These are phyloP conservation scores for Pogonus chalceus DNA, from an alignment of 1,140 invertebrate genomes.

Conservation along the genomic window DNA sequence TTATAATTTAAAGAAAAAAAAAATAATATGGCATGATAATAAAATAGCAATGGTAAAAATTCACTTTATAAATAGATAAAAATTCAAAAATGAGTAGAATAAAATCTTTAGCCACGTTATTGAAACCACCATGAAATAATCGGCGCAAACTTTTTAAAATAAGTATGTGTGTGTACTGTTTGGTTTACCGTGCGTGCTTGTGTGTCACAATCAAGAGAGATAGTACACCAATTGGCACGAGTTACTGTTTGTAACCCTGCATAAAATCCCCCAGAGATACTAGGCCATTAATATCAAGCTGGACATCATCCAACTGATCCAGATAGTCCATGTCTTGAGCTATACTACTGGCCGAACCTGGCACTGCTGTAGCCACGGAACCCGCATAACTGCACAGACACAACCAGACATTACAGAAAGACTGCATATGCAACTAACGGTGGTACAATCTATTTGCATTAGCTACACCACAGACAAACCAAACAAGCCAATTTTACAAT, in stretches of 20 bases:
- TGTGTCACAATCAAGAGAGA: too few species aligned
- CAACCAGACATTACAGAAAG: slow-evolving; percentile 38
- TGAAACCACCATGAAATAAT: too few species aligned
- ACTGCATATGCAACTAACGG: not conserved
- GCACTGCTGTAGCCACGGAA: slow-evolving; percentile 27
- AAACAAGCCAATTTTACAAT: slow-evolving; percentile 15
- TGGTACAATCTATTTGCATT: not conserved
- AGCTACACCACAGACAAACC: slow-evolving; percentile 33
- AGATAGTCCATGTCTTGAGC: slow-evolving; percentile 39
- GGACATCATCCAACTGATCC: slow-evolving; percentile 39
- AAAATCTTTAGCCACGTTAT: too few species aligned
- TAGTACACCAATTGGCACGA: too few species aligned
- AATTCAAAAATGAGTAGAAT: too few species aligned
- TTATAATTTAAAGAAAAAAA: too few species aligned
- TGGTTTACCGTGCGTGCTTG: too few species aligned
- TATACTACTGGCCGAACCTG: slow-evolving; percentile 26
- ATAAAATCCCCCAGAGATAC: slow-evolving; percentile 28
- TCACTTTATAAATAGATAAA: too few species aligned
- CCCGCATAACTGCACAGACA: slow-evolving; percentile 36
- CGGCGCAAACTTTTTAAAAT: too few species aligned
- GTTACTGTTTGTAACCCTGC: slow-evolving; percentile 20
- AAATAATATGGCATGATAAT: too few species aligned
- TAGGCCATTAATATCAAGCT: slow-evolving; percentile 37
- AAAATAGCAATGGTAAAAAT: too few species aligned
- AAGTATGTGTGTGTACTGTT: too few species aligned